phyloP scores from a whole-genome alignment of 2,888 invertebrate species.

The Sarcophaga caerulescens region DNA sequence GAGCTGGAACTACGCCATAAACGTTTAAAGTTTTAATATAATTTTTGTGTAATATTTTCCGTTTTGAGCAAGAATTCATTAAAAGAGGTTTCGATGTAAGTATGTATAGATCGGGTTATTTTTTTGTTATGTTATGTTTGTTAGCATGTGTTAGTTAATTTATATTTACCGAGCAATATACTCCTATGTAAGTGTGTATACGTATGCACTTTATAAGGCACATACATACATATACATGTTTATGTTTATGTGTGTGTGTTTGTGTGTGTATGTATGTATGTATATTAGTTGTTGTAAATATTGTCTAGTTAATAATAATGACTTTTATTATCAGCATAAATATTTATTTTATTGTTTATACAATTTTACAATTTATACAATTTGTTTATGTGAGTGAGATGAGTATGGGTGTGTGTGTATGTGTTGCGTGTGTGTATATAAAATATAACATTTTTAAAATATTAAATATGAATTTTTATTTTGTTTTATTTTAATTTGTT shows the following conservation, averaged over 20 bases:
- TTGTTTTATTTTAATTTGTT: background rate
- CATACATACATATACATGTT: background rate
- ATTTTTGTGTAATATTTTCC: background rate
- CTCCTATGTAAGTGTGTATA: no score
- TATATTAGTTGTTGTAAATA: constrained; percentile 29
- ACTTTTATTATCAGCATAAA: constrained; percentile 56
- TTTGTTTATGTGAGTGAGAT: background rate
- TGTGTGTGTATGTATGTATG: constrained; percentile 24
- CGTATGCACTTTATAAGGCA: background rate
- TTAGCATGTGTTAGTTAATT: no score
- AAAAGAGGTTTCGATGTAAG: no score
- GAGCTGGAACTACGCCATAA: background rate
- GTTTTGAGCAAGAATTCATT: background rate
- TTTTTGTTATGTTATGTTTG: no score
- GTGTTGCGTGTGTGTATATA: no score
- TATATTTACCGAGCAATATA: no score
- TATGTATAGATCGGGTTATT: no score
- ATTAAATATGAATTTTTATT: background rate
- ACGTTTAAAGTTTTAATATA: background rate
- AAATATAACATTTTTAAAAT: no score
- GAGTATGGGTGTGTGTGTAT: no score
- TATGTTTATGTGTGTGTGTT: constrained; percentile 16
- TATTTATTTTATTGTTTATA: constrained; percentile 57
- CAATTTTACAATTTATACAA: constrained; percentile 37
- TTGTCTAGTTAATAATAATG: constrained; percentile 58